These are phyloP conservation scores for Oligia fasciuncula DNA, from an alignment of 2,888 invertebrate genomes.

Conservation along the genomic window DNA sequence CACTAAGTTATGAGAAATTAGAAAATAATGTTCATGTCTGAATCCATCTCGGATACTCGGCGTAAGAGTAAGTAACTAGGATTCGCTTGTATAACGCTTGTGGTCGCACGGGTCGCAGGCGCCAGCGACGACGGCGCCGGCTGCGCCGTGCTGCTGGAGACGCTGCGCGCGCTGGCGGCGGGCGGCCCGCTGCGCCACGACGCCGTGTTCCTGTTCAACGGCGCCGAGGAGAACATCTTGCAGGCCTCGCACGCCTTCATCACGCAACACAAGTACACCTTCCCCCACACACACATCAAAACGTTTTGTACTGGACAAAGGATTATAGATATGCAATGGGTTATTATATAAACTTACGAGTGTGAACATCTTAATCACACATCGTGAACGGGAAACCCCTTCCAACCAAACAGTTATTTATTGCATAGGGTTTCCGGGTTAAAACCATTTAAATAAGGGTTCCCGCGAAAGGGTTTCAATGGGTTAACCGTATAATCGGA, in stretches of 20 bases:
- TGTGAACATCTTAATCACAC: neutral
- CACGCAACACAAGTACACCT: constrained; percentile 92
- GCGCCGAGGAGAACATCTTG: constrained; percentile 97
- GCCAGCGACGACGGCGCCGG: constrained; percentile 97
- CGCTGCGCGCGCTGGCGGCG: constrained; percentile 92
- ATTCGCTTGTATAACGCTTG: too few species aligned
- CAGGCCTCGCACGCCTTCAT: constrained; percentile 97
- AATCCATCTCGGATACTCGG: neutral
- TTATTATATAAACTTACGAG: neutral
- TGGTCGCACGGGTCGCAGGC: constrained; percentile 91
- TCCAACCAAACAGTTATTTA: neutral
- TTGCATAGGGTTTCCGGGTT: neutral
- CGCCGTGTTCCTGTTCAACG: constrained; percentile 96
- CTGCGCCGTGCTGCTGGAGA: constrained; percentile 96
- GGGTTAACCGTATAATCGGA: neutral
- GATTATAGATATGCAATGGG: neutral
- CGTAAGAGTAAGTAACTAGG: neutral
- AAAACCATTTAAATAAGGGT: neutral
- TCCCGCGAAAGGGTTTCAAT: neutral
- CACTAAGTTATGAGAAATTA: neutral
- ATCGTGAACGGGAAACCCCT: too few species aligned
- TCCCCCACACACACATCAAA: neutral
- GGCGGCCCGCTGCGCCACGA: constrained; percentile 92
- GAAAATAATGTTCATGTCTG: too few species aligned
- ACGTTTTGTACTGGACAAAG: neutral